Conservation (phyloP, 2,113 vertebrate genomes). For the Limnothrissa miodon region DNA sequence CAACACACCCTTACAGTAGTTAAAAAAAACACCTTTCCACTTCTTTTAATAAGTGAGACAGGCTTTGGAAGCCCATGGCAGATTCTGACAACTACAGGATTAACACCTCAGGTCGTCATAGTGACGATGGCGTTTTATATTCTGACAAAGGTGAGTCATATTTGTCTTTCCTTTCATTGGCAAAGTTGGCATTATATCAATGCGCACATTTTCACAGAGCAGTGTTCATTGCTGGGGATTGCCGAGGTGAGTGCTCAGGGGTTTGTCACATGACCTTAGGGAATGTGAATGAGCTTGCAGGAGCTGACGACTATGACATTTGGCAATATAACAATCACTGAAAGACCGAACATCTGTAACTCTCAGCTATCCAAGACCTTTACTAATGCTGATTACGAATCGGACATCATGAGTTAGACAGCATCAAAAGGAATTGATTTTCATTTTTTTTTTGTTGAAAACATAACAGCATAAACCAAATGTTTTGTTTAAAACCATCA, state of each 20-base stretch:
- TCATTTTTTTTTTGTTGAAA: background rate
- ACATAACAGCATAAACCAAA: background rate
- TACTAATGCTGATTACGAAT: background rate
- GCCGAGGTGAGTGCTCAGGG: background rate
- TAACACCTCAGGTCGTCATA: background rate
- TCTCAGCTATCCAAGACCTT: background rate
- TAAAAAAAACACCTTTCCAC: background rate
- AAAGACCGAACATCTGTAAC: constrained; percentile 4
- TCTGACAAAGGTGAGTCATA: background rate
- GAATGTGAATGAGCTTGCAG: background rate
- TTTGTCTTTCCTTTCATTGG: background rate
- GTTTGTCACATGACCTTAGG: constrained; percentile 14
- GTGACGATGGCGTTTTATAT: background rate
- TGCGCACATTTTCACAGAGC: background rate
- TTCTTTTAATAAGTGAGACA: background rate
- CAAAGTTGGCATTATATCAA: background rate
- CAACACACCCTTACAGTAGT: background rate
- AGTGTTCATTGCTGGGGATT: background rate
- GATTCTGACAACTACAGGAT: background rate
- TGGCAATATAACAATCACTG: constrained; percentile 3
- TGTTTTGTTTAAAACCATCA: background rate
- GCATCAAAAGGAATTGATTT: background rate
- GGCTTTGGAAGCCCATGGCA: background rate
- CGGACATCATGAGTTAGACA: background rate
- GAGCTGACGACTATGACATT: background rate